These are phyloP conservation scores for Sciurus vulgaris DNA, from an alignment of 2,797 vertebrate genomes.

Conservation along the genomic window DNA sequence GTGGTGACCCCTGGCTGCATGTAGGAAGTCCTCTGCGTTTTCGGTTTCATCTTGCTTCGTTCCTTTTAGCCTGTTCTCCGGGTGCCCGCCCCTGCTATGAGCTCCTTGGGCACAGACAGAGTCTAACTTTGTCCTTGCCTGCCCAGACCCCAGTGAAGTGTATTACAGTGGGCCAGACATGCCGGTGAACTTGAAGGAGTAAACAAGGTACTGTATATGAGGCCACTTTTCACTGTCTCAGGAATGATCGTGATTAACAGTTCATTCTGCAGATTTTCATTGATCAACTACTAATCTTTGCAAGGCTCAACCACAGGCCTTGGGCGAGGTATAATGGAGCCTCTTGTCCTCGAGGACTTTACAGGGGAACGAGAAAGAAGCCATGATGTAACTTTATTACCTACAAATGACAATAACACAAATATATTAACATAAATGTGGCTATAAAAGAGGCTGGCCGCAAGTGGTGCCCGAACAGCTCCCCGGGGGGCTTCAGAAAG, in stretches of 20 bases:
- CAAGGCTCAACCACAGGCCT: not conserved
- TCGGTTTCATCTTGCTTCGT: not conserved
- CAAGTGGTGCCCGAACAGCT: no score
- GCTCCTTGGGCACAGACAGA: not conserved
- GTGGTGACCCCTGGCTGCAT: not conserved
- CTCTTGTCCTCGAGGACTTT: not conserved
- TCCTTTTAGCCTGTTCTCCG: no score
- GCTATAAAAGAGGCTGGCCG: not conserved
- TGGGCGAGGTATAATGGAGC: not conserved
- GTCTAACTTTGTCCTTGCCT: not conserved
- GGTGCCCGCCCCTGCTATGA: rapidly evolving
- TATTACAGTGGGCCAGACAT: rapidly evolving
- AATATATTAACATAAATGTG: not conserved
- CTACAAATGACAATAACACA: not conserved
- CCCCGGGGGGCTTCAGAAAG: not conserved
- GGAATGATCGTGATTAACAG: not conserved
- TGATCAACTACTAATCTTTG: not conserved
- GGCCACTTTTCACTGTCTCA: not conserved
- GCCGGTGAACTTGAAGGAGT: not conserved
- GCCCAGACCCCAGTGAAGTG: not conserved
- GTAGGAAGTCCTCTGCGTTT: not conserved
- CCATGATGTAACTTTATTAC: not conserved
- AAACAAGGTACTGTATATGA: not conserved
- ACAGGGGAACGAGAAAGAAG: not conserved
- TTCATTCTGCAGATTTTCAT: not conserved